A percentile compares a stretch with the other conserved stretches of the same genome.
Evolutionary conservation across 23 tunicate genomes (phyloP).

Genomic region (Phallusia fumigata): DNA sequence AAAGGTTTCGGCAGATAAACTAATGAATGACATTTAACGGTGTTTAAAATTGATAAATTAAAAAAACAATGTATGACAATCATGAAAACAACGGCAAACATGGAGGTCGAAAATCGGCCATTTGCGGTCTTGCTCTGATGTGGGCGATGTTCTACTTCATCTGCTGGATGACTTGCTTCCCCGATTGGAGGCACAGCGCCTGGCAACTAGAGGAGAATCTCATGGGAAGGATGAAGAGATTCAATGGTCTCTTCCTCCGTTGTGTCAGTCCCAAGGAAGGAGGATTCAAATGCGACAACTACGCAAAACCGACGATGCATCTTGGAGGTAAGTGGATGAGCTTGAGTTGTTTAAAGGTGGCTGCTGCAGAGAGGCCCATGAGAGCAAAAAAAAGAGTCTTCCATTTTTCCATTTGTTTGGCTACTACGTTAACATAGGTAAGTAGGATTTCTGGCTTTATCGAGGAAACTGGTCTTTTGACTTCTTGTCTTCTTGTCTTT

Average conservation of each 20-base stretch:
- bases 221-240: constrained; percentile 55
- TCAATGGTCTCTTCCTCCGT: constrained; percentile 65
- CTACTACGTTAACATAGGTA: too few species aligned
- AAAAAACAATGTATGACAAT: too few species aligned
- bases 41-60: too few species aligned
- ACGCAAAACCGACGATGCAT: constrained; percentile 47
- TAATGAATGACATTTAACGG: too few species aligned
- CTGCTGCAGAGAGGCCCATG: background rate
- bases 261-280: constrained; percentile 56
- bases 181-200: constrained; percentile 58
- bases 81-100: constrained; percentile 27
- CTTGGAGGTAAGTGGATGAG: constrained; percentile 27
- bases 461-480: too few species aligned
- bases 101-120: constrained; percentile 32
- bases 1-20: too few species aligned
- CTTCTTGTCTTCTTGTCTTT: too few species aligned
- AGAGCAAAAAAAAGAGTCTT: too few species aligned
- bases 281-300: constrained; percentile 50
- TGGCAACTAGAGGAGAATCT: constrained; percentile 63
- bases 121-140: constrained; percentile 38
- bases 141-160: constrained; percentile 40
- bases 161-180: constrained; percentile 36
- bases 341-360: background rate
- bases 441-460: too few species aligned
- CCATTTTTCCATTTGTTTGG: too few species aligned